Percentiles rank a stretch among this genome's conserved stretches.
Evolutionary conservation across 1,140 invertebrate species (phyloP).

Genomic region (Eufriesea mexicana): DNA sequence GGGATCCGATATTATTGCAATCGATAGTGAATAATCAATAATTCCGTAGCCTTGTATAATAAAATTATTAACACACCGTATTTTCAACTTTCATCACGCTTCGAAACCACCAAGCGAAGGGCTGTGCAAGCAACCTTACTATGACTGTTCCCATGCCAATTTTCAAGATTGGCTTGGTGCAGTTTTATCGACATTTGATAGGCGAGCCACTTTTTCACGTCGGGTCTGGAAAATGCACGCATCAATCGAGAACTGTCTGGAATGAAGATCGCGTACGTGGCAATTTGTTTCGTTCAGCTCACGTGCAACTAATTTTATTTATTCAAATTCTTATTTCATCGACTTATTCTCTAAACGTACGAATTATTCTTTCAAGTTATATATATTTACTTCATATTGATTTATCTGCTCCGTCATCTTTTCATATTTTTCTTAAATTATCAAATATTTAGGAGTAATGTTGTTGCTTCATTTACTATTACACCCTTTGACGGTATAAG

Average conservation of each 20-base stretch:
- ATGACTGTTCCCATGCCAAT: not conserved
- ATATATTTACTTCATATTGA: too few species aligned
- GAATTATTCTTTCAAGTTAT: too few species aligned
- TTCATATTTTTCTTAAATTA: too few species aligned
- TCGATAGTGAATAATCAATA: too few species aligned
- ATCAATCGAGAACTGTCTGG: not conserved
- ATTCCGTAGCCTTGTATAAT: too few species aligned
- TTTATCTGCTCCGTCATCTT: too few species aligned
- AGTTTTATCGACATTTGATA: constrained; percentile 8
- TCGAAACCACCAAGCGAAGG: not conserved
- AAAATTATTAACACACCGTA: too few species aligned
- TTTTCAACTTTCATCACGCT: too few species aligned
- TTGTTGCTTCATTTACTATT: too few species aligned
- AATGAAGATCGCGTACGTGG: not conserved
- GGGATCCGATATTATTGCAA: too few species aligned
- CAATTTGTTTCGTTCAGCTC: not conserved
- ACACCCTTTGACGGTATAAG: too few species aligned
- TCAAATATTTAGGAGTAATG: too few species aligned
- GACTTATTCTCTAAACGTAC: not conserved
- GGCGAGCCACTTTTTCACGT: not conserved
- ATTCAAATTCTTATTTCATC: not conserved
- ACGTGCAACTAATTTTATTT: not conserved
- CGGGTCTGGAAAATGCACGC: not conserved
- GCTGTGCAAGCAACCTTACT: not conserved
- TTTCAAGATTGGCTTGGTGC: not conserved